Conservation (phyloP, 2,113 vertebrate genomes). For the Colossoma macropomum region DNA sequence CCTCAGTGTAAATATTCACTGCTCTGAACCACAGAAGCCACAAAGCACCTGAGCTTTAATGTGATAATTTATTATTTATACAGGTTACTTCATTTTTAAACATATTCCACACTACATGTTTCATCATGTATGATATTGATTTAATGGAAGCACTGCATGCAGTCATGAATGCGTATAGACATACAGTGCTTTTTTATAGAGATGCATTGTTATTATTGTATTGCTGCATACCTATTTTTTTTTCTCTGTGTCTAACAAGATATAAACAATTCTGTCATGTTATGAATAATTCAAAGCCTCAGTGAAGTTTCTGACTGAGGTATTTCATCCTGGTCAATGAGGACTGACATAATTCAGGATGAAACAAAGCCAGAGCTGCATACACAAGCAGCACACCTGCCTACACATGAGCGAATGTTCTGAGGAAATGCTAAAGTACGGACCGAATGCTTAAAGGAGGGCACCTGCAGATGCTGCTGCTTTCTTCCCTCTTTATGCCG, state of each 20-base stretch:
- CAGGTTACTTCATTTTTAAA: neutral
- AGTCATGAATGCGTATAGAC: neutral
- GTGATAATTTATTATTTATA: neutral
- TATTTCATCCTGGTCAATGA: neutral
- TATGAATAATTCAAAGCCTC: slow-evolving; percentile 34
- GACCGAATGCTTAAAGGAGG: neutral
- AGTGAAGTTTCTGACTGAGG: neutral
- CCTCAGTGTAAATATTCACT: neutral
- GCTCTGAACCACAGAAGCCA: neutral
- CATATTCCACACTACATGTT: neutral
- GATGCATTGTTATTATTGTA: neutral
- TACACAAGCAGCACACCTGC: neutral
- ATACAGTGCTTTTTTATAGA: neutral
- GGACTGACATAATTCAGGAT: slow-evolving; percentile 3
- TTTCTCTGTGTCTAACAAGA: neutral
- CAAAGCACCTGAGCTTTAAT: neutral
- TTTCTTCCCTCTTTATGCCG: neutral
- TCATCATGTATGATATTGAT: neutral
- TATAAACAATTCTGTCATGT: slow-evolving; percentile 8
- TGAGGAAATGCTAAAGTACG: neutral
- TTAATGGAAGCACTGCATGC: neutral
- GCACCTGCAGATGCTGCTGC: neutral
- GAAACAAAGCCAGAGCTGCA: neutral
- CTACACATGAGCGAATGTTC: neutral
- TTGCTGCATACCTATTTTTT: neutral